Percentiles rank a stretch among this genome's conserved stretches.
Conservation (phyloP, 2,888 invertebrate genomes). For the Drosophila kambysellisi region DNA sequence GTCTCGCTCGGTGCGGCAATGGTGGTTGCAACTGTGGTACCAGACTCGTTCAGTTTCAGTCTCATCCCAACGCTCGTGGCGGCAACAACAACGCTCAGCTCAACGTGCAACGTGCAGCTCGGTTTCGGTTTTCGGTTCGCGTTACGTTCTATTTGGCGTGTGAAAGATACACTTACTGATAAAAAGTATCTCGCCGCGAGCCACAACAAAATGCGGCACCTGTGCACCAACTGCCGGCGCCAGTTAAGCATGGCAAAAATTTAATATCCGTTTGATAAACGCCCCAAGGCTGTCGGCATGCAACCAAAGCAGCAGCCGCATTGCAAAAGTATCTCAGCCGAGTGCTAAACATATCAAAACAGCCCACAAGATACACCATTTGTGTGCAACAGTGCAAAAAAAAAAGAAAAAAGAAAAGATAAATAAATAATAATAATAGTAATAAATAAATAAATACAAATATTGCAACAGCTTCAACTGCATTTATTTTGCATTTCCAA, state of each 20-base stretch:
- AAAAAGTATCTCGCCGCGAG: slow-evolving; percentile 36
- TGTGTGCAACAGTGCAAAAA: slow-evolving; percentile 33
- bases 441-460: not conserved
- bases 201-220: slow-evolving; percentile 67
- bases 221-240: slow-evolving; percentile 56
- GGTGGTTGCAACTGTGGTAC: slow-evolving; percentile 50
- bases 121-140: slow-evolving; percentile 36
- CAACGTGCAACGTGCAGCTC: slow-evolving; percentile 25
- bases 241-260: slow-evolving; percentile 44
- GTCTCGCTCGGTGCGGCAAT: slow-evolving; percentile 40
- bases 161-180: slow-evolving; percentile 32
- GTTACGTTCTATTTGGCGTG: slow-evolving; percentile 27
- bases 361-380: slow-evolving; percentile 42
- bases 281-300: slow-evolving; percentile 37
- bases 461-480: slow-evolving; percentile 46
- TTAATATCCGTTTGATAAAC: slow-evolving; percentile 37
- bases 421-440: not conserved
- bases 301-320: slow-evolving; percentile 30
- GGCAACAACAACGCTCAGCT: slow-evolving; percentile 69
- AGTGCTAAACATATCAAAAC: slow-evolving; percentile 62
- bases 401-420: slow-evolving; percentile 1
- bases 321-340: slow-evolving; percentile 41
- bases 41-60: slow-evolving; percentile 63
- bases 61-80: slow-evolving; percentile 80
- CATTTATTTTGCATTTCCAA: slow-evolving; percentile 57